Evolutionary conservation across 1,140 invertebrate genomes (phyloP), one percentile per base, ranked within the genome.

Genomic region (Drosophila hydei): DNA sequence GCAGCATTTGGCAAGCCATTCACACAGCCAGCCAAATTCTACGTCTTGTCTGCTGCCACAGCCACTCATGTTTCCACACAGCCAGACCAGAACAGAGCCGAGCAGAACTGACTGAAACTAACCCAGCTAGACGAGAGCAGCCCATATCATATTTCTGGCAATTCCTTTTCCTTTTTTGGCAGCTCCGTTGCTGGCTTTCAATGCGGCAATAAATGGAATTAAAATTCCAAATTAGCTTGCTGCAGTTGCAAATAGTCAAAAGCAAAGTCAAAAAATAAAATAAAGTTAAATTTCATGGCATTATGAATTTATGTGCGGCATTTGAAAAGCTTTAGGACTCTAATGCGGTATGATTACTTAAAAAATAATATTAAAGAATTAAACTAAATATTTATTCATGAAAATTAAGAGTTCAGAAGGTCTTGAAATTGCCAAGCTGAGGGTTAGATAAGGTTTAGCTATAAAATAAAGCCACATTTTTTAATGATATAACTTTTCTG

Each of bases 121-220:
- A 48, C 45, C 33, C 63, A 21, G 30, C 45, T 18, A 14, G 21
- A 19, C 30, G 30, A 23, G 6, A 18, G 11, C 23, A 47, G 12
- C 16, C 11, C 48, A 30, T 63, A 50, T 14, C 12, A 65, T 58
- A 51, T 71, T 59, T n/a, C 36, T 43, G n/a, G 40, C 11, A 11
- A 36, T 58, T 42, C 38, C 38, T 18, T 16, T 14, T 42, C 43
- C 21, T 56, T 72, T 72, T 72, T 84, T 80, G 77, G 80, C 80
- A 87, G 45, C 77, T 51, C 5, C 14, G 52, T 64, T 79, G 54
- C 71, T 33, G 9, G 62, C 56, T 43, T 55, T 73, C 81, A 74
- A 80, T 84, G 81, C 80, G 80, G 77, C 80, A 87, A 87, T 87
- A 84, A 87, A 80, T 73, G 18, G 67, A 84, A 84, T 84, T 84